Evolutionary conservation across 2,797 vertebrate species (phyloP), one percentile per base, ranked within the genome.

Genomic region (Syngnathus rostellatus): DNA sequence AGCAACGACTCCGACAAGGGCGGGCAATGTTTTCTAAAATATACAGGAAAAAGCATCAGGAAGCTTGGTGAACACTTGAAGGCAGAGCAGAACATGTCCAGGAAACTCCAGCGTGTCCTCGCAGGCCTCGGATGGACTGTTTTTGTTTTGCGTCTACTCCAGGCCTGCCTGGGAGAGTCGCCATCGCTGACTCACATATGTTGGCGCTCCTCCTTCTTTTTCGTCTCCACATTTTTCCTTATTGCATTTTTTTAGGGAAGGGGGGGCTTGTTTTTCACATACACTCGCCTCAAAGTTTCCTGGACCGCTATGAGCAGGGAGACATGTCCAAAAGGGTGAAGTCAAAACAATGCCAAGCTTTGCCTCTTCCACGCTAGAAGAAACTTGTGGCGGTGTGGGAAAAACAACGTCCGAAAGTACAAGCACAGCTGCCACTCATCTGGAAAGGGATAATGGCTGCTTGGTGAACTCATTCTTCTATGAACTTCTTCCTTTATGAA

Each of bases 201-300:
- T 62, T 85, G 74, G 78, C 70, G 69, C 77, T 72, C 65, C 65
- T 63, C 46, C 17, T 50, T 72, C 69, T 63, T 50, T 71, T 75
- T 70, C 70, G 50, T 69, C 76, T 73, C 67, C 64, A 62, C 69
- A 63, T 65, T 61, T 62, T 60, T 74, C 63, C 65, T 73, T 69
- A 65, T 67, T 72, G 75, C 81, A 80, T 81, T 85, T 84, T 80
- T 82, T 75, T 77, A 5, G 8, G 51, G n/a, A 9, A 5, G 17
- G n/a, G 19, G 19, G 21, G 37, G 81, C 77, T 83, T 83, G 82
- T 83, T 82, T 85, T 85, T 83, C 85, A 87, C 77, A 77, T 82
- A 68, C 74, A 81, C 77, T 89, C 90, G 90, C 88, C 86, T 89
- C 82, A 88, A 75, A 87, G 78, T 90, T 91, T 91, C 88, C 86